These are phyloP conservation scores for Serrognathus titanus DNA, from an alignment of 2,888 invertebrate species.

Conservation along the genomic window DNA sequence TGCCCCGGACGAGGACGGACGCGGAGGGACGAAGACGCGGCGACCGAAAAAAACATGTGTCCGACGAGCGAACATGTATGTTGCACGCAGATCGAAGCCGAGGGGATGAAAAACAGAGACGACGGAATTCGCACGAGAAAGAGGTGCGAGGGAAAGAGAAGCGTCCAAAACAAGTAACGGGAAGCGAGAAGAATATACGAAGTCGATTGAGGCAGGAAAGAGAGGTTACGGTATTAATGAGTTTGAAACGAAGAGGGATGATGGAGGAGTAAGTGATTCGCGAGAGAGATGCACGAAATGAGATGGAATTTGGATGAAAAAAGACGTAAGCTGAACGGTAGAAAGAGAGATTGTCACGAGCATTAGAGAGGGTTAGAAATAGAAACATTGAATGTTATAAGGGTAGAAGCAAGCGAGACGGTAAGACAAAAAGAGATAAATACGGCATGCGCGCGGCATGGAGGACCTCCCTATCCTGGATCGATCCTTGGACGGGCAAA, in stretches of 20 bases:
- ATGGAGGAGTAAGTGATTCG: conserved; percentile 23
- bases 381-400: conserved; percentile 25
- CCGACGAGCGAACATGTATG: conserved; percentile 22
- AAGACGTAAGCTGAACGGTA: conserved; percentile 11
- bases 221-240: conserved; percentile 19
- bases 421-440: conserved; percentile 52
- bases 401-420: conserved; percentile 45
- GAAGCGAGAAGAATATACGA: conserved; percentile 13
- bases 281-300: conserved; percentile 14
- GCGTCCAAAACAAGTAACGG: conserved; percentile 14
- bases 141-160: conserved; percentile 16
- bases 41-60: conserved; percentile 21
- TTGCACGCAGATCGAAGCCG: conserved; percentile 38
- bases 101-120: conserved; percentile 38
- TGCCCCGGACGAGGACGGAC: conserved; percentile 5
- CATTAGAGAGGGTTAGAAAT: conserved; percentile 22
- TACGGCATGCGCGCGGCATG: conserved; percentile 46
- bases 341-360: conserved; percentile 20
- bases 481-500: conserved; percentile 49
- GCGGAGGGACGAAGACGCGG: conserved; percentile 11
- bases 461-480: conserved; percentile 47
- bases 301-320: conserved; percentile 15
- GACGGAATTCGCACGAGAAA: conserved; percentile 36
- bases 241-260: conserved; percentile 21
- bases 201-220: conserved; percentile 20